Evolutionary conservation across 23 tunicate genomes (phyloP).

Genomic region (Trididemnum miniatum): DNA sequence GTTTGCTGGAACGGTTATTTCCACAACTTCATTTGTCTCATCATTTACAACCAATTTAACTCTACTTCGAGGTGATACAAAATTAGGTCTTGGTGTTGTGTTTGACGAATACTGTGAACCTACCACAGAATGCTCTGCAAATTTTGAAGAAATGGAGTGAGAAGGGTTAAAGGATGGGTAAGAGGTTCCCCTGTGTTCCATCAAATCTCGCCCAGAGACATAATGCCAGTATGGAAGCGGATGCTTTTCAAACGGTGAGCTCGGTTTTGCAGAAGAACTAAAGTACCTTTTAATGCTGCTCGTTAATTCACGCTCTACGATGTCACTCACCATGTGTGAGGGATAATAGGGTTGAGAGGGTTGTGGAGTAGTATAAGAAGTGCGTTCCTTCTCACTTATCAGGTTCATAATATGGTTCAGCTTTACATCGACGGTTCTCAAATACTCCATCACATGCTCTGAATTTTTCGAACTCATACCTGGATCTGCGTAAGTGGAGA

Average conservation of each 20-base stretch:
- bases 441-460: conserved; percentile 61
- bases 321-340: conserved; percentile 20
- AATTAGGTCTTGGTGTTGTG: not conserved
- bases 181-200: conserved; percentile 40
- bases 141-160: not conserved
- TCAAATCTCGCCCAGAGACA: conserved; percentile 60
- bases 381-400: conserved; percentile 29
- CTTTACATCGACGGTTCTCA: conserved; percentile 72
- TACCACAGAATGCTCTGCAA: not conserved
- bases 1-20: conserved; percentile 19
- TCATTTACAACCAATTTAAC: conserved; percentile 61
- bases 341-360: conserved; percentile 20
- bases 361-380: not conserved
- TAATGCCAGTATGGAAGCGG: conserved; percentile 48
- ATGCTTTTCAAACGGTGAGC: conserved; percentile 6
- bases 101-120: not conserved
- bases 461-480: not conserved
- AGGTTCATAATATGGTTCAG: conserved; percentile 65
- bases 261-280: not conserved
- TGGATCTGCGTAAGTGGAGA: not conserved
- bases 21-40: conserved; percentile 62
- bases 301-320: conserved; percentile 42
- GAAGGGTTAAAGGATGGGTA: not conserved
- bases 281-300: conserved; percentile 42
- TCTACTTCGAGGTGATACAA: conserved; percentile 32